Evolutionary conservation across 2,113 vertebrate species (phyloP).

Genomic region (Spheniscus mendiculus): DNA sequence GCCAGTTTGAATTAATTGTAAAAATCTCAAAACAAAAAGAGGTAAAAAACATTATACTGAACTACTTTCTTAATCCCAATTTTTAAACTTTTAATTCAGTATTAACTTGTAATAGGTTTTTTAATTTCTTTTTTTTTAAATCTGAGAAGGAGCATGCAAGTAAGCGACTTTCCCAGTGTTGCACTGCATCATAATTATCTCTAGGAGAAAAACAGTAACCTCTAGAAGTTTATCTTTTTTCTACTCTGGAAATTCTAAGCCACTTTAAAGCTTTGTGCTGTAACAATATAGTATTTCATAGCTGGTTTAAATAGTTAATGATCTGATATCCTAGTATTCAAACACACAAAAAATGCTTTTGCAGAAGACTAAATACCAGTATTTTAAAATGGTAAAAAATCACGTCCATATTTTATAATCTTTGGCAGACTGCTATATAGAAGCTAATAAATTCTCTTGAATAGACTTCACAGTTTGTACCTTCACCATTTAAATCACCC

Average conservation of each 20-base stretch:
- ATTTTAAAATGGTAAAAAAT: neutral
- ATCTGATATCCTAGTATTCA: neutral
- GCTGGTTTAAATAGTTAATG: neutral
- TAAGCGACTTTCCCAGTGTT: neutral
- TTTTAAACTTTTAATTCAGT: neutral
- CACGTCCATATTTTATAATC: neutral
- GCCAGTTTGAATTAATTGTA: neutral
- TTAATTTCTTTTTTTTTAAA: neutral
- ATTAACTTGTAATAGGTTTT: neutral
- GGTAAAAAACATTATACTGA: neutral
- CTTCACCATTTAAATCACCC: neutral
- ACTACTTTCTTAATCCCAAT: neutral
- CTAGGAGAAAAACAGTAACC: neutral
- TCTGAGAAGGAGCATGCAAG: neutral
- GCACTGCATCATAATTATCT: neutral
- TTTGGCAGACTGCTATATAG: neutral
- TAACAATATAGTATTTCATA: neutral
- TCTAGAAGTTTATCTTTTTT: neutral
- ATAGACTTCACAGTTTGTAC: neutral
- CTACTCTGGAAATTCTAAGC: neutral
- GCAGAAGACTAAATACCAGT: neutral
- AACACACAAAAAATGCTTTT: neutral
- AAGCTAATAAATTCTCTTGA: neutral
- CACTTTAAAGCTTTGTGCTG: neutral
- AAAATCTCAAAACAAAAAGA: neutral